Evolutionary conservation across 2,888 invertebrate genomes (phyloP).

Genomic region (Clostera curtula): DNA sequence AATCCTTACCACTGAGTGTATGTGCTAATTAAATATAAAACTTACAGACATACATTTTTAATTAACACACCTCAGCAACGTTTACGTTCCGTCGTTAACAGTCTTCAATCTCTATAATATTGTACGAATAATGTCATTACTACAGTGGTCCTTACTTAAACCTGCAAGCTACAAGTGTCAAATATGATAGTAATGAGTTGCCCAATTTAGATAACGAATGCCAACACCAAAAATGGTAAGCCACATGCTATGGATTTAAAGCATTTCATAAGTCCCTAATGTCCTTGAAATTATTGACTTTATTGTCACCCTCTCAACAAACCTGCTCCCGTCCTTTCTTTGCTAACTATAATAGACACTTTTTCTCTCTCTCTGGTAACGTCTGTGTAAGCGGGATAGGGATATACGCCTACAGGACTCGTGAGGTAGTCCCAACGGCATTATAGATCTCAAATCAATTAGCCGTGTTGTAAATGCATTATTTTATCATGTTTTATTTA

Average conservation of each 20-base stretch:
- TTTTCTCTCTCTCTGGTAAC: conserved; percentile 24
- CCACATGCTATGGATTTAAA: too few relatives aligned
- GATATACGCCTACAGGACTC: conserved; percentile 46
- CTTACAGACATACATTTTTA: too few relatives aligned
- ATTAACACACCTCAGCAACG: too few relatives aligned
- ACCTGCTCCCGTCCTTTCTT: conserved; percentile 28
- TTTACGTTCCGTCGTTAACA: too few relatives aligned
- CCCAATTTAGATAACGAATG: conserved; percentile 1
- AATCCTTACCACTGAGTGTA: too few relatives aligned
- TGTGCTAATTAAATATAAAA: too few relatives aligned
- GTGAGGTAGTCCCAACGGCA: conserved; percentile 44
- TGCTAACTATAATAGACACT: conserved; percentile 26
- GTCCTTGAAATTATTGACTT: conserved; percentile 8
- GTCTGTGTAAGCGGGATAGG: conserved; percentile 26
- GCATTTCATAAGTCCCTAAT: too few relatives aligned
- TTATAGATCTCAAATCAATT: conserved; percentile 56
- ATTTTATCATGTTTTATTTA: conserved; percentile 5
- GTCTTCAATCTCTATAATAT: too few relatives aligned
- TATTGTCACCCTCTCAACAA: conserved; percentile 20
- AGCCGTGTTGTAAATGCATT: conserved; percentile 33
- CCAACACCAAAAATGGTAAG: too few relatives aligned
- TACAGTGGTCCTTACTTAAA: too few relatives aligned
- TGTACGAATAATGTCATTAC: too few relatives aligned
- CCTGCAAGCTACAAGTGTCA: too few relatives aligned
- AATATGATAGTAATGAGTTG: not conserved